Conservation (phyloP, 2,888 invertebrate species). For the Priocnemis perturbator region DNA sequence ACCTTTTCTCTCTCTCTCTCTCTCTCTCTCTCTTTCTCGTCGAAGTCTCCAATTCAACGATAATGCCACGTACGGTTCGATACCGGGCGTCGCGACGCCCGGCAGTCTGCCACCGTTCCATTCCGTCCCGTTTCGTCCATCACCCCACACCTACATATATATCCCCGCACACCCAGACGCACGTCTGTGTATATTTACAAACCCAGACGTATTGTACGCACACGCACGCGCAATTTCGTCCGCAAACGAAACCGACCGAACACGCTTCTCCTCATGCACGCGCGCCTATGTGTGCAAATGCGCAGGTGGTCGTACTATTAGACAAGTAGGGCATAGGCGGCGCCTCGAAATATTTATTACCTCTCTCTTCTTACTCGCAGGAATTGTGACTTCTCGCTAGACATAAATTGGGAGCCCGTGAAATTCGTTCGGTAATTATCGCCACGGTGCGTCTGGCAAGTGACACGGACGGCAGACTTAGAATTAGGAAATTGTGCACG, state of each 20-base stretch:
- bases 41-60: conserved; percentile 45
- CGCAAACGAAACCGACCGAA: not conserved
- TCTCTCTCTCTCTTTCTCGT: conserved; percentile 26
- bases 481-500: no score
- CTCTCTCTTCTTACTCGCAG: no score
- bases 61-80: conserved; percentile 65
- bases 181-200: not conserved
- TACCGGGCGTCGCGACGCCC: conserved; percentile 70
- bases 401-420: no score
- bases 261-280: not conserved
- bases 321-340: no score
- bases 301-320: no score
- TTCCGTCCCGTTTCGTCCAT: conserved; percentile 53
- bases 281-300: not conserved
- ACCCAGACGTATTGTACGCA: conserved; percentile 17
- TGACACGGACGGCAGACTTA: no score
- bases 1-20: conserved; percentile 7
- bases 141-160: conserved; percentile 17
- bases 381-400: no score
- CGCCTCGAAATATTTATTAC: no score
- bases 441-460: no score
- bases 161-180: conserved; percentile 11
- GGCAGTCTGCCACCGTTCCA: conserved; percentile 70
- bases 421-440: no score
- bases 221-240: conserved; percentile 3